These are phyloP conservation scores for Connochaetes taurinus DNA, from an alignment of 2,113 vertebrate genomes.

Conservation along the genomic window DNA sequence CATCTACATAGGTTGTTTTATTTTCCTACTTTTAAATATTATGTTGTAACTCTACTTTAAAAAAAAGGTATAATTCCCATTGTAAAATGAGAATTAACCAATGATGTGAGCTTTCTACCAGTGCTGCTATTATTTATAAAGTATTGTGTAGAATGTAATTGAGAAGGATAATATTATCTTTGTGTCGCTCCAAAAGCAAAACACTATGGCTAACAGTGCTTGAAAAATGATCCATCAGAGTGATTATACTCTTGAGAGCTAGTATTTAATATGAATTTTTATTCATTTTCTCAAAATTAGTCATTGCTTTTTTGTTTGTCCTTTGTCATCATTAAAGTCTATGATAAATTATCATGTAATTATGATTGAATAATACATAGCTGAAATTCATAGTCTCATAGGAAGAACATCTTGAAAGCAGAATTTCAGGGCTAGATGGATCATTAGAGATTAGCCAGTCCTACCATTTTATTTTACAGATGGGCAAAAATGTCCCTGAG, in stretches of 20 bases:
- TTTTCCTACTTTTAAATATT: background rate
- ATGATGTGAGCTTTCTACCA: background rate
- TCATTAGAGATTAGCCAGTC: background rate
- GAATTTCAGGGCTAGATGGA: slow-evolving; percentile 2
- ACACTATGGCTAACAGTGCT: background rate
- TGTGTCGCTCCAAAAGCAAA: background rate
- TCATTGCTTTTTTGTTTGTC: background rate
- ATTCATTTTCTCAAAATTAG: slow-evolving; percentile 37
- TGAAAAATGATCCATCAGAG: background rate
- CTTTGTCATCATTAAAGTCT: slow-evolving; percentile 56
- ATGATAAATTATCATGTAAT: slow-evolving; percentile 39
- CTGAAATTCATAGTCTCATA: background rate
- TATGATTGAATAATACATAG: slow-evolving; percentile 30
- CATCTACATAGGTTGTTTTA: slow-evolving; percentile 14
- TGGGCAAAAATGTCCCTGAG: background rate
- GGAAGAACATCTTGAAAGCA: slow-evolving; percentile 38
- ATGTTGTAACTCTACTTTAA: background rate
- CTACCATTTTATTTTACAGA: background rate
- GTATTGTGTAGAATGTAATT: background rate
- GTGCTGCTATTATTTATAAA: background rate
- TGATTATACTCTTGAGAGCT: background rate
- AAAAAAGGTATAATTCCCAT: background rate
- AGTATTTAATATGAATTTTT: background rate
- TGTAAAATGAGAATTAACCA: background rate
- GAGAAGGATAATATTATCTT: background rate